Base-by-base conservation (phyloP, 2,888 invertebrate species). In the Hartigia nigra region DNA sequence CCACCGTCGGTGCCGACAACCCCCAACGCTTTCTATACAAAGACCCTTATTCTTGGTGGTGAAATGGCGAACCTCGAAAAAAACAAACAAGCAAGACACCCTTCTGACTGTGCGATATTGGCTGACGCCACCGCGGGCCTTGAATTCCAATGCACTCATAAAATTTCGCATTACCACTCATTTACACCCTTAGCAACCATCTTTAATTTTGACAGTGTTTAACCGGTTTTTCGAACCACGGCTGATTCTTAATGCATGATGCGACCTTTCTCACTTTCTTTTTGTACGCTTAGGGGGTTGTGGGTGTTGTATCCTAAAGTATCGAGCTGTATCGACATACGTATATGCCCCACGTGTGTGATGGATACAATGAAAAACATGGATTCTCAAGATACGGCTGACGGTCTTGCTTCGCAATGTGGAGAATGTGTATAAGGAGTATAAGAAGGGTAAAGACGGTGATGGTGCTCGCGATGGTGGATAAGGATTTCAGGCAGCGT, bases 101-200 rank as follows among this genome's bases (percentile, higher is more conserved):
- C 87, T 85, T 85, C 72, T 31, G 82, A 83, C 79, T 79, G 55
- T 81, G 82, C 83, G 89, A 90, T 90, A 90, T 91, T 90, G 89
- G 89, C 88, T 85, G 83, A 86, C 86, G 84, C 84, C 80, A 86
- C 82, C 90, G 23, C 23, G 88, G 87, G 90, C 84, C 85, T 86
- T 87, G 91, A 91, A 91, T 91, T 88, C 90, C 86, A 87, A 88
- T 90, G 84, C 85, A 85, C 84, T 85, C 86, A 84, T 87, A 87
- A 88, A 87, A 87, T 84, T 85, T 74, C 39, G 36, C 74, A 79
- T 76, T 76, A 34, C 76, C 14, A 23, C 55, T 55, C 55, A 23
- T 55, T 55, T 55, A 55, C 23, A 55, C 23, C 55, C 55, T 9
- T 55, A 23, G 55, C 55, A 81, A 82, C 82, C 81, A 84, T 86